These are phyloP conservation scores for Cordilura impudica DNA, from an alignment of 2,888 invertebrate genomes.

Conservation along the genomic window DNA sequence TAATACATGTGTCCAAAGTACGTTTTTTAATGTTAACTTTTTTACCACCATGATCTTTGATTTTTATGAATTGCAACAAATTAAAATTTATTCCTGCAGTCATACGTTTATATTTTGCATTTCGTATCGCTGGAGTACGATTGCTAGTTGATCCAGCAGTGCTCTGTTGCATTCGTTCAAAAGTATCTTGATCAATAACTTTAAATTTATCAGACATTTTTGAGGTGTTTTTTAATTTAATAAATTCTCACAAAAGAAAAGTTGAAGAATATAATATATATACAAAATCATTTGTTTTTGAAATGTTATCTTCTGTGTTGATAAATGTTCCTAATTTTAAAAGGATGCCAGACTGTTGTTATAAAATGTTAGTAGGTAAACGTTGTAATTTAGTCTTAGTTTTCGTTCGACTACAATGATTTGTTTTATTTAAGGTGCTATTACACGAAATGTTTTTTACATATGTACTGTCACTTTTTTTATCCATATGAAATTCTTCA, in stretches of 20 bases:
- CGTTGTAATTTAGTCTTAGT: too few relatives aligned
- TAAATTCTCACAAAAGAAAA: too few relatives aligned
- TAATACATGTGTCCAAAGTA: not conserved
- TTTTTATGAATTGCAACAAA: constrained; percentile 46
- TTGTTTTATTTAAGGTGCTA: too few relatives aligned
- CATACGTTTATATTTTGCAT: constrained; percentile 60
- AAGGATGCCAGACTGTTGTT: not conserved
- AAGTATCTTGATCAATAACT: constrained; percentile 50
- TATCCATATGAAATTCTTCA: too few relatives aligned
- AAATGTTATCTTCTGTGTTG: not conserved
- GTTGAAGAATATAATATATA: not conserved
- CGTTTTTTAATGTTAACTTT: constrained; percentile 4
- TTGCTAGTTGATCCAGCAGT: not conserved
- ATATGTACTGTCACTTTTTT: too few relatives aligned
- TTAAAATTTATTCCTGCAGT: constrained; percentile 34
- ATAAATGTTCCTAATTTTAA: not conserved
- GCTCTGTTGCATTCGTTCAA: constrained; percentile 46
- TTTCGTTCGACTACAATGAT: too few relatives aligned
- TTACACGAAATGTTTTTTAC: too few relatives aligned
- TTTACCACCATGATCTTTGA: not conserved
- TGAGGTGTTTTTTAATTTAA: not conserved
- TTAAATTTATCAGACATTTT: constrained; percentile 54
- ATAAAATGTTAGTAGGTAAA: not conserved
- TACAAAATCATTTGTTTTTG: not conserved
- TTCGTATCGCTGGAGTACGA: constrained; percentile 35